Conservation (phyloP, 2,113 vertebrate species). For the Carlito syrichta region DNA sequence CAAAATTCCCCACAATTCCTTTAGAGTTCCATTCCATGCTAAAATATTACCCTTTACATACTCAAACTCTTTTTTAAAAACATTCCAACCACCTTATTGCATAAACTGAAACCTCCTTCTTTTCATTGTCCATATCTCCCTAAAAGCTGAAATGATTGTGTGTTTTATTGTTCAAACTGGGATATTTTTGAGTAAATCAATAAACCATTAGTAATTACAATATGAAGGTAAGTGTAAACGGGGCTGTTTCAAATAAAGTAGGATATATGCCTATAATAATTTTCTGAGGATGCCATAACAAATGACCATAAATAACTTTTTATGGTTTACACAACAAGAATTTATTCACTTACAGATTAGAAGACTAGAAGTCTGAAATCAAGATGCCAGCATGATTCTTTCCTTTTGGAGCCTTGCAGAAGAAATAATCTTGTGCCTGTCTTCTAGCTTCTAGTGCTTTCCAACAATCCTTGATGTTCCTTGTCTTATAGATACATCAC, state of each 20-base stretch:
- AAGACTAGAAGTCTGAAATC: not conserved
- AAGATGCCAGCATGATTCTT: not conserved
- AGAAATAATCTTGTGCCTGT: not conserved
- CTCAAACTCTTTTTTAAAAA: not conserved
- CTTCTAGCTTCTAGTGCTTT: not conserved
- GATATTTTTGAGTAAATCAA: not conserved
- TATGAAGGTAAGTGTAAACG: not conserved
- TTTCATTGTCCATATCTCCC: not conserved
- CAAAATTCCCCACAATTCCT: not conserved
- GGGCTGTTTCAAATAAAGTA: not conserved
- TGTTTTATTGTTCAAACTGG: not conserved
- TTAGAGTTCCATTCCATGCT: not conserved
- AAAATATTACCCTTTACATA: not conserved
- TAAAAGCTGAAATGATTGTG: not conserved
- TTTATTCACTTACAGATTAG: not conserved
- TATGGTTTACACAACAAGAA: not conserved
- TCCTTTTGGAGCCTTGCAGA: not conserved
- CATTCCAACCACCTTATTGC: not conserved
- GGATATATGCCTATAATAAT: not conserved
- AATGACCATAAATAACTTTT: not conserved
- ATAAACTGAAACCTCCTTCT: not conserved
- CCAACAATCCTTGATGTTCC: not conserved
- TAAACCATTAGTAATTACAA: not conserved
- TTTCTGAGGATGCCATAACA: not conserved
- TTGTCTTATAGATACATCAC: not conserved